Evolutionary conservation across 2,888 invertebrate species (phyloP).

Genomic region (Ophioninae sp.): DNA sequence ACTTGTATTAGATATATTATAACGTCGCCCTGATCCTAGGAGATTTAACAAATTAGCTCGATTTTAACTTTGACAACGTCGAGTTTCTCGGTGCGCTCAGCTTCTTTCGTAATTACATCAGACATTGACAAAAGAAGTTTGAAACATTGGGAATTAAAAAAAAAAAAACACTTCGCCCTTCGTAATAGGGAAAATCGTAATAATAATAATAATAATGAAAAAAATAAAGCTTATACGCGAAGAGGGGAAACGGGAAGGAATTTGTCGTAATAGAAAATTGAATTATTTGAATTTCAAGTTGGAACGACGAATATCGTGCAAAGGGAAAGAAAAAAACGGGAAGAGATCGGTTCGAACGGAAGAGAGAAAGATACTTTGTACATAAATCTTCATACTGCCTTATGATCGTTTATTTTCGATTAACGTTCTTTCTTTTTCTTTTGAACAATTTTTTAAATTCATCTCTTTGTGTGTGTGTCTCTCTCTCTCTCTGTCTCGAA

Average conservation of each 20-base stretch:
- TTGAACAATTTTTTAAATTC: not conserved
- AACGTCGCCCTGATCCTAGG: constrained; percentile 4
- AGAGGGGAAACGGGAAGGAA: constrained; percentile 15
- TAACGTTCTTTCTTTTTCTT: constrained; percentile 12
- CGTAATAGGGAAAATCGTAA: constrained; percentile 19
- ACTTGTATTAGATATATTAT: not conserved
- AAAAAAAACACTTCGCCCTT: constrained; percentile 5
- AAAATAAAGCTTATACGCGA: constrained; percentile 18
- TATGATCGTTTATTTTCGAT: constrained; percentile 23
- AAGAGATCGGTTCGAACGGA: constrained; percentile 11
- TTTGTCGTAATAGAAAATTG: constrained; percentile 30
- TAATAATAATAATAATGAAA: constrained; percentile 16
- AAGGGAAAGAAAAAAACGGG: constrained; percentile 6
- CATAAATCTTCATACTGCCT: constrained; percentile 17
- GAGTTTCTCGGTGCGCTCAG: constrained; percentile 3
- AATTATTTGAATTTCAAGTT: constrained; percentile 24
- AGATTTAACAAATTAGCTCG: constrained; percentile 23
- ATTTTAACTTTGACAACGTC: constrained; percentile 18
- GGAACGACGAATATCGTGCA: not conserved
- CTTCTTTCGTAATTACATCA: not conserved
- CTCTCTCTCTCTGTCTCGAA: constrained; percentile 3
- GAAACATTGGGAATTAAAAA: constrained; percentile 9
- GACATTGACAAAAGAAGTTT: not conserved
- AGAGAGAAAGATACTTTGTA: constrained; percentile 25
- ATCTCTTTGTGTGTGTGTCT: not conserved